Percentiles rank a stretch among this genome's conserved stretches.
Conservation (phyloP, 2,888 invertebrate species). For the Dryobotodes eremita region DNA sequence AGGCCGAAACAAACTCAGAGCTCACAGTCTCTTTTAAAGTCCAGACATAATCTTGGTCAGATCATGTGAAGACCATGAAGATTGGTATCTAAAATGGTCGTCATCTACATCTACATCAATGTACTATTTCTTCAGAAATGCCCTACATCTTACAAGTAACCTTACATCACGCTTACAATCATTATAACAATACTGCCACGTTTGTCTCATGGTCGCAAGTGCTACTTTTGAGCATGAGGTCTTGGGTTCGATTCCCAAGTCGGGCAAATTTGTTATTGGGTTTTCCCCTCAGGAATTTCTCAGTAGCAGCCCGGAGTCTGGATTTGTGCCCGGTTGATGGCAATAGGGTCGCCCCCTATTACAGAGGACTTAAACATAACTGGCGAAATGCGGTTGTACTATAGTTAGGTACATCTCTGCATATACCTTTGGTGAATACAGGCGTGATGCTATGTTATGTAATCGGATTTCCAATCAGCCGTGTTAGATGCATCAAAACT, state of each 20-base stretch:
- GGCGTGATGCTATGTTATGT: not conserved
- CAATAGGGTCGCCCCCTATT: not conserved
- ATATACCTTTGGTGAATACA: not conserved
- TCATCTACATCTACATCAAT: not conserved
- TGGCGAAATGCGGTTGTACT: not conserved
- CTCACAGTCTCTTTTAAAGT: no score
- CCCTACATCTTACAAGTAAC: not conserved
- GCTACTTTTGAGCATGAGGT: no score
- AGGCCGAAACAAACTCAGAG: no score
- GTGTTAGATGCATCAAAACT: slow-evolving; percentile 21
- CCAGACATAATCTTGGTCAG: no score
- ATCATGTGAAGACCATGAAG: no score
- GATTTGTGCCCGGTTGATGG: no score
- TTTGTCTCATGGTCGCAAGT: no score
- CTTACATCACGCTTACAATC: not conserved
- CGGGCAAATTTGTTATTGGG: no score
- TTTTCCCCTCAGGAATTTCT: no score
- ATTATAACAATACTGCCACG: not conserved
- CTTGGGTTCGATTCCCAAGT: no score
- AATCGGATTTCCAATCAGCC: slow-evolving; percentile 17
- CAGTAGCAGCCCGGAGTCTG: no score
- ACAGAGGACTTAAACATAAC: not conserved
- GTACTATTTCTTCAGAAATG: not conserved
- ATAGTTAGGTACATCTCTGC: not conserved
- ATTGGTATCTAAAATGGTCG: no score